Percentiles rank a stretch among this genome's conserved stretches.
Conservation (phyloP, 1,140 invertebrate genomes). For the Trachymyrmex septentrionalis region DNA sequence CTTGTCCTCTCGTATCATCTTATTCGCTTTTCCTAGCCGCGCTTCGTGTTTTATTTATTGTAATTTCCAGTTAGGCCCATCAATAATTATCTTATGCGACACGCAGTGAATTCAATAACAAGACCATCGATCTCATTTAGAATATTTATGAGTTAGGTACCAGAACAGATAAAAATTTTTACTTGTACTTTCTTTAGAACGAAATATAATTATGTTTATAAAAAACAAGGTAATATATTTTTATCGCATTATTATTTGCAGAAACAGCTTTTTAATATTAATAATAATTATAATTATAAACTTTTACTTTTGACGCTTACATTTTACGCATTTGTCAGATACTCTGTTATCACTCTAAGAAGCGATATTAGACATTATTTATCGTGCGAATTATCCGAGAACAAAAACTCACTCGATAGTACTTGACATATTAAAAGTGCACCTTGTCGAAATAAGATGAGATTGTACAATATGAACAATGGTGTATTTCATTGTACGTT, state of each 20-base stretch:
- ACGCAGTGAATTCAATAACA: conserved; percentile 7
- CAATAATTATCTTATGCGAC: conserved; percentile 21
- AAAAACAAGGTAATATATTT: not conserved
- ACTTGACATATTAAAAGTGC: conserved; percentile 62
- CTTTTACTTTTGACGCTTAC: not conserved
- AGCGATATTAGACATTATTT: conserved; percentile 45
- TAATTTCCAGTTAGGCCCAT: not conserved
- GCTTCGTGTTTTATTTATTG: conserved; percentile 22
- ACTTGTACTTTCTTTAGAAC: not conserved
- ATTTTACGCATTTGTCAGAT: too few species aligned
- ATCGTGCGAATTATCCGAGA: conserved; percentile 60
- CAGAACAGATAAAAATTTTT: not conserved
- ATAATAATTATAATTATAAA: too few species aligned
- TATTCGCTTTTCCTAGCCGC: conserved; percentile 6
- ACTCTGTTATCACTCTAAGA: not conserved
- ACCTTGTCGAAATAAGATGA: conserved; percentile 55
- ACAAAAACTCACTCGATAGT: conserved; percentile 49
- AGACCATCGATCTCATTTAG: not conserved
- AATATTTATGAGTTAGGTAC: not conserved
- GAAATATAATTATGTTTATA: not conserved
- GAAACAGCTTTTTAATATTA: not conserved
- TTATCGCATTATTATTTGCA: not conserved
- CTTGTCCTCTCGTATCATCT: not conserved
- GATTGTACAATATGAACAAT: not conserved
- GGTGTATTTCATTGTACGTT: not conserved